Percentiles rank a stretch among this genome's conserved stretches.
Conservation (phyloP, 2,797 vertebrate species). For the Poeciliopsis gracilis region DNA sequence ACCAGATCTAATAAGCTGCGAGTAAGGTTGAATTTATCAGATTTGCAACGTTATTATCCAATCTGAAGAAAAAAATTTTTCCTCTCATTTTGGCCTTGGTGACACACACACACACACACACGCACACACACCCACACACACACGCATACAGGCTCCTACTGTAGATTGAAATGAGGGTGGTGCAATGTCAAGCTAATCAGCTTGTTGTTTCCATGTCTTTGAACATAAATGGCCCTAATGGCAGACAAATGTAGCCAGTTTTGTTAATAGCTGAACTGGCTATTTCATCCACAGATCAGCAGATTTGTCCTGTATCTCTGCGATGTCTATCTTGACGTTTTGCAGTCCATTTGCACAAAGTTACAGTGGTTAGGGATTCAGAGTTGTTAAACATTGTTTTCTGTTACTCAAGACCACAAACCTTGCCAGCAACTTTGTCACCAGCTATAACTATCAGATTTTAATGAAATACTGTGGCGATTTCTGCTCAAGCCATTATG, state of each 20-base stretch:
- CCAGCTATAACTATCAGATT: conserved; percentile 60
- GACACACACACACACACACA: conserved; percentile 21
- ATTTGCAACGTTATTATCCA: conserved; percentile 74
- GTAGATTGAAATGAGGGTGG: conserved; percentile 61
- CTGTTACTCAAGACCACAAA: conserved; percentile 35
- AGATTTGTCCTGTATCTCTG: conserved; percentile 61
- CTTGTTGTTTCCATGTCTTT: conserved; percentile 77
- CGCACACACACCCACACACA: conserved; percentile 24
- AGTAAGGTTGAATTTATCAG: conserved; percentile 74
- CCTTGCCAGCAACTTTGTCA: conserved; percentile 40
- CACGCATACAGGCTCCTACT: conserved; percentile 51
- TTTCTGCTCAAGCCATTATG: conserved; percentile 55
- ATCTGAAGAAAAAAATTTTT: conserved; percentile 66
- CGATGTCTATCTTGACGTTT: conserved; percentile 74
- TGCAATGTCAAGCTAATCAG: conserved; percentile 68
- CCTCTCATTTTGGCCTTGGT: conserved; percentile 49
- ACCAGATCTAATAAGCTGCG: conserved; percentile 78
- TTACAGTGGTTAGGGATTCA: conserved; percentile 50
- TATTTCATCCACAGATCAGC: conserved; percentile 66
- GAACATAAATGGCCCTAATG: conserved; percentile 80
- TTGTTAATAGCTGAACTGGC: conserved; percentile 73
- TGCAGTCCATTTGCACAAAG: conserved; percentile 72
- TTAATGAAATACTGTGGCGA: conserved; percentile 52
- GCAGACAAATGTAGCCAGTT: conserved; percentile 78
- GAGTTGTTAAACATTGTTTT: conserved; percentile 59